These are phyloP conservation scores for Crotophaga sulcirostris DNA, from an alignment of 2,113 vertebrate genomes.

Conservation along the genomic window DNA sequence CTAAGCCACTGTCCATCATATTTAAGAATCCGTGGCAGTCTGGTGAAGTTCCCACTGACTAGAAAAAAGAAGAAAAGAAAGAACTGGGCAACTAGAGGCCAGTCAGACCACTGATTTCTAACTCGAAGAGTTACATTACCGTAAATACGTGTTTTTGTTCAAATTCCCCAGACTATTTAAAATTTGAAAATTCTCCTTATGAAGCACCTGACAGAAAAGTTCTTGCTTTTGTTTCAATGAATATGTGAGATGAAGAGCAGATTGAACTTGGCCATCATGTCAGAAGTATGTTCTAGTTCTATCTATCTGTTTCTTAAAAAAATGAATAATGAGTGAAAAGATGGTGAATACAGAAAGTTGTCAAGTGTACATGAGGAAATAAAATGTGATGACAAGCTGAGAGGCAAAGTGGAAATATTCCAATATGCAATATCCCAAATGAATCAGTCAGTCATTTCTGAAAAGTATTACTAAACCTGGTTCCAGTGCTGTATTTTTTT, in stretches of 20 bases:
- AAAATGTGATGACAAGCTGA: background rate
- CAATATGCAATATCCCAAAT: background rate
- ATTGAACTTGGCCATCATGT: background rate
- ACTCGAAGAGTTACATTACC: too few species aligned
- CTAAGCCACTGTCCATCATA: too few species aligned
- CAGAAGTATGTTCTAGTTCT: fast-evolving
- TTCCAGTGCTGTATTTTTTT: background rate
- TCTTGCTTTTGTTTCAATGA: background rate
- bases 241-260: background rate
- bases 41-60: too few species aligned
- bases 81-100: too few species aligned
- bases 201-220: background rate
- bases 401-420: background rate
- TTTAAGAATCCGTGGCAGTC: too few species aligned
- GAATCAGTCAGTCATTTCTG: background rate
- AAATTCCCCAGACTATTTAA: background rate
- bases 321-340: background rate
- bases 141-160: background rate
- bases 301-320: too few species aligned
- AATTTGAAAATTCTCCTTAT: background rate
- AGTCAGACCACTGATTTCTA: too few species aligned
- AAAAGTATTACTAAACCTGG: background rate
- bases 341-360: background rate
- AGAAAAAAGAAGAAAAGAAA: too few species aligned
- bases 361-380: background rate